Conservation (phyloP, 2,888 invertebrate genomes). For the Odontothrips loti region DNA sequence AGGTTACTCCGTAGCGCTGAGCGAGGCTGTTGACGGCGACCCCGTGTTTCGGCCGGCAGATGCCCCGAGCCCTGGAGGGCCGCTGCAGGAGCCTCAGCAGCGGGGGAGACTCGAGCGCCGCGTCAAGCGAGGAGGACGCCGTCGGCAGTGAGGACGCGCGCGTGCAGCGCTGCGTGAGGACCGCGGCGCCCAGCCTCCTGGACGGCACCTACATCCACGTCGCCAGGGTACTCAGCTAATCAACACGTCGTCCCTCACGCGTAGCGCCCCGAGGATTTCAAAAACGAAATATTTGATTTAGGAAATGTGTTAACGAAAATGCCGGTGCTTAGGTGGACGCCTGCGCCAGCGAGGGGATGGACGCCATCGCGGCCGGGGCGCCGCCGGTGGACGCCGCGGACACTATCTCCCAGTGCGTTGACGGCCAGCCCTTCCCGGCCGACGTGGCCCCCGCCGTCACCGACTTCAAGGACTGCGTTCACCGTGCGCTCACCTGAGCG, state of each 20-base stretch:
- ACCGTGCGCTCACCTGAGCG: background rate
- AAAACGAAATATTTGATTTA: too few relatives aligned
- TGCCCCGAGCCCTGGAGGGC: too few relatives aligned
- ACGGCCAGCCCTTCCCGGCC: background rate
- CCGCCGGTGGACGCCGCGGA: background rate
- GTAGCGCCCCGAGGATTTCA: too few relatives aligned
- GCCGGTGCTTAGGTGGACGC: conserved; percentile 11
- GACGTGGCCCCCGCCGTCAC: background rate
- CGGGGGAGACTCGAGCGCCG: conserved; percentile 4
- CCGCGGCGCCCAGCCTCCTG: background rate
- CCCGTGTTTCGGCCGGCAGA: background rate
- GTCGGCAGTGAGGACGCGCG: background rate
- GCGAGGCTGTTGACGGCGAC: too few relatives aligned
- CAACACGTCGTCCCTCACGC: too few relatives aligned
- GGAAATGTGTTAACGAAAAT: too few relatives aligned
- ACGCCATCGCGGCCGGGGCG: conserved; percentile 1
- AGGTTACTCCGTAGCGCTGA: too few relatives aligned
- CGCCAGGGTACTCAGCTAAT: too few relatives aligned
- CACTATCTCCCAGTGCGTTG: background rate
- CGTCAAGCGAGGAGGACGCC: conserved; percentile 20
- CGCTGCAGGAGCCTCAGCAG: background rate
- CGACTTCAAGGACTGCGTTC: background rate
- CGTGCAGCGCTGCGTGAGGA: conserved; percentile 13
- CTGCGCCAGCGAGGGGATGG: background rate
- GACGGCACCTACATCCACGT: background rate